Percentiles rank a stretch among this genome's conserved stretches.
phyloP scores from a whole-genome alignment of 2,888 invertebrate genomes.

The Dasypolia templi region DNA sequence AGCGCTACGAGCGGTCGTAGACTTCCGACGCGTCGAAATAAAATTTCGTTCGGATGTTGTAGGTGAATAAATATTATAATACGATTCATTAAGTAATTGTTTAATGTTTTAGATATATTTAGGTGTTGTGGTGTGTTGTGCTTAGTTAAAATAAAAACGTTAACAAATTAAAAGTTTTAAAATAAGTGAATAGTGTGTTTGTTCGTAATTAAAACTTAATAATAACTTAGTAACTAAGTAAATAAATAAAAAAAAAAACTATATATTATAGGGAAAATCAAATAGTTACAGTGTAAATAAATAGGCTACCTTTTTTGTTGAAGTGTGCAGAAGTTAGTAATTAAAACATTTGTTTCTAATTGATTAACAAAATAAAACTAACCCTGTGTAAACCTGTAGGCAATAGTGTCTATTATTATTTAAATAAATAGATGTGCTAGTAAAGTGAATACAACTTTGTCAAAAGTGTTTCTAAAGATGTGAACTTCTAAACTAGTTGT shows the following conservation, averaged over 20 bases:
- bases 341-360: background rate
- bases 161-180: background rate
- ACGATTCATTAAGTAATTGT: background rate
- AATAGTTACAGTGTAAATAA: background rate
- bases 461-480: background rate
- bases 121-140: slow-evolving; percentile 20
- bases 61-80: slow-evolving; percentile 6
- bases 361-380: background rate
- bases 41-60: slow-evolving; percentile 31
- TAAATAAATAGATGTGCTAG: background rate
- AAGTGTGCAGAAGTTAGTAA: slow-evolving; percentile 2
- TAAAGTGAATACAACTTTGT: background rate
- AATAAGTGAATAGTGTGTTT: slow-evolving; percentile 5
- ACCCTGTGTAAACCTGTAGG: background rate
- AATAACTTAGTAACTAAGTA: no score
- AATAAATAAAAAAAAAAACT: no score
- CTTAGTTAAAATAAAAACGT: background rate
- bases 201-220: background rate
- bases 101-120: background rate
- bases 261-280: background rate
- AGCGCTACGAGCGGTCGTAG: slow-evolving; percentile 67
- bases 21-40: slow-evolving; percentile 37
- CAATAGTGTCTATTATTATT: background rate
- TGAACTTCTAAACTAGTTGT: slow-evolving; percentile 29
- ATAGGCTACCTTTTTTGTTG: background rate